A percentile compares a stretch with the other conserved stretches of the same genome.
phyloP scores from a whole-genome alignment of 23 tunicate genomes.

The Clavelina lepadiformis region DNA sequence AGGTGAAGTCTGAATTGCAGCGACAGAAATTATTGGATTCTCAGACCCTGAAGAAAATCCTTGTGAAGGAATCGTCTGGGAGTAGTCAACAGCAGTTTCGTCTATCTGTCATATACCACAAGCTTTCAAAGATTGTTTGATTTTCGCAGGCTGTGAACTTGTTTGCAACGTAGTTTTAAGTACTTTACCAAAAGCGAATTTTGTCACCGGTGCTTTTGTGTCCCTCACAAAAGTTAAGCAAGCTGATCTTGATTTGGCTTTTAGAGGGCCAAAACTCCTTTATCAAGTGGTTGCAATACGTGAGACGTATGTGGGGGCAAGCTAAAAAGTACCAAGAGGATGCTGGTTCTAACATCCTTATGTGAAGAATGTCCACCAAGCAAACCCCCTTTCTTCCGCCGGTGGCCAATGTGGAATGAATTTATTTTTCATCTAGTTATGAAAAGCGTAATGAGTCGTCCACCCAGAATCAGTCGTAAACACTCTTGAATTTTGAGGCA shows the following conservation, averaged over 20 bases:
- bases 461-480: conserved; percentile 7
- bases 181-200: not conserved
- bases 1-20: too few species aligned
- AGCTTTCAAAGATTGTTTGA: not conserved
- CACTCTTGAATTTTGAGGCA: not conserved
- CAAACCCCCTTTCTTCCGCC: not conserved
- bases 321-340: not conserved
- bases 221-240: not conserved
- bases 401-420: conserved; percentile 13
- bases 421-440: not conserved
- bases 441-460: conserved; percentile 4
- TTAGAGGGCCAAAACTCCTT: conserved; percentile 7
- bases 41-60: too few species aligned
- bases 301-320: conserved; percentile 7
- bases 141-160: not conserved
- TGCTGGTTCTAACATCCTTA: conserved; percentile 3
- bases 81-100: conserved; percentile 7
- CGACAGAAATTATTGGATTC: too few species aligned
- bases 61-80: not conserved
- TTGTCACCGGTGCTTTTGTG: not conserved
- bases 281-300: conserved; percentile 6
- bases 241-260: not conserved
- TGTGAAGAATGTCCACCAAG: conserved; percentile 10
- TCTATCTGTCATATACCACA: conserved; percentile 12
- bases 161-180: not conserved